These are phyloP conservation scores for Lepus europaeus DNA, from an alignment of 2,113 vertebrate genomes.

Conservation along the genomic window DNA sequence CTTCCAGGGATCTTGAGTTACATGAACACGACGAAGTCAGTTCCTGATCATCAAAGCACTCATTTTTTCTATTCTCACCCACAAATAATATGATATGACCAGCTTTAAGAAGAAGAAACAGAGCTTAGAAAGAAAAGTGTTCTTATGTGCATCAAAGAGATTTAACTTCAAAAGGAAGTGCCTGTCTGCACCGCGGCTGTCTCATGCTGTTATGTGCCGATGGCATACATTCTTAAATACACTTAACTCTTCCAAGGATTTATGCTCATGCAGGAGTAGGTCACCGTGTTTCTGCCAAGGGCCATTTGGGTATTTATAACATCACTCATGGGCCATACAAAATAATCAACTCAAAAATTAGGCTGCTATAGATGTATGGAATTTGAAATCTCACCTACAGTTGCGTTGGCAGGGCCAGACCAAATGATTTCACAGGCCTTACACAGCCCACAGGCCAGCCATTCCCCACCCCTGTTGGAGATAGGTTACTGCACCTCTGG, in stretches of 20 bases:
- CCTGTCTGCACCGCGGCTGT: background rate
- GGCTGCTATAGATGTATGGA: too few species aligned
- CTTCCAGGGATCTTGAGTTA: background rate
- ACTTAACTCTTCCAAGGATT: background rate
- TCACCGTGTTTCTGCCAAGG: too few species aligned
- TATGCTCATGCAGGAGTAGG: background rate
- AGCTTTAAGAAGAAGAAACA: background rate
- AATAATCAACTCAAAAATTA: too few species aligned
- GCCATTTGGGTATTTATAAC: too few species aligned
- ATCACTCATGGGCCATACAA: too few species aligned
- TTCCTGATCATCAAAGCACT: too few species aligned
- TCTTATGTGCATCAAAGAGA: background rate
- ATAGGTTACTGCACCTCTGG: background rate
- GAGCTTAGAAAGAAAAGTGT: background rate
- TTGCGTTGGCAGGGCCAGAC: too few species aligned
- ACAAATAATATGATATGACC: background rate
- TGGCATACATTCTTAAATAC: background rate
- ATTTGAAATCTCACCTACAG: too few species aligned
- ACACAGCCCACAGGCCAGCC: too few species aligned
- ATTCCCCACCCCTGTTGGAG: background rate
- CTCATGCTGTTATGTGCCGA: background rate
- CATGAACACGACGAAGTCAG: background rate
- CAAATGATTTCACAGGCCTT: too few species aligned
- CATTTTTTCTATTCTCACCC: background rate
- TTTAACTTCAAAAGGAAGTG: background rate